Evolutionary conservation across 2,113 vertebrate species (phyloP), one percentile per base, ranked within the genome.

Genomic region (Girardinichthys multiradiatus): DNA sequence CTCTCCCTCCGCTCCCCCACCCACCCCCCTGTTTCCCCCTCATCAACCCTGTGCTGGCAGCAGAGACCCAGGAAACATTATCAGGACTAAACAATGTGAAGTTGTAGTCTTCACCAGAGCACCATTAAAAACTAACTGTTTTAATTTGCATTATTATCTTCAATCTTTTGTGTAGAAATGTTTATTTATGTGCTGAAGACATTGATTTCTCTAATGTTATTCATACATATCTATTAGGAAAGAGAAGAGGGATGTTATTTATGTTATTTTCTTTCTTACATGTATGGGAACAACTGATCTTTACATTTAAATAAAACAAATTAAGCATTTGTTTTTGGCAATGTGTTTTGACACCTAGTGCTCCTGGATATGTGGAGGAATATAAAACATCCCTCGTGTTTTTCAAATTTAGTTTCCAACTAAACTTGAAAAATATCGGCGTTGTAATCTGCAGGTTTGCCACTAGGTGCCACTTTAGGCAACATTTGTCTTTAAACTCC

Each of bases 211-310:
- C 33, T 26, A 33, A 45, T 58, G 33, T 35, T 12, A 8, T 51
- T 57, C 33, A 66, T 28, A 39, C 26, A 45, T 60, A 57, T 69
- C 68, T 30, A 67, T 29, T 35, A 48, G 68, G 70, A 68, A 54
- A 61, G 28, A 69, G 71, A 29, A 9, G 39, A 65, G 62, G 62
- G 57, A 48, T 64, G 26, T 74, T 62, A 72, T 77, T 63, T 54
- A 71, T 63, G 10, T 30, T 42, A 14, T 26, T 8, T 69, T 57
- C 24, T 57, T 70, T 58, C 27, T 10, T 54, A 19, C n/a, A 27
- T 35, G 17, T 2, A 17, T 4, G 11, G 26, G 10, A 39, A 13
- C 33, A 42, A n/a, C 30, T 11, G 17, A 4, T 42, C 26, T 21
- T 69, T 39, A 28, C 31, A 28, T 12, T 30, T 24, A 9, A 63